A percentile compares a stretch with the other conserved stretches of the same genome.
Evolutionary conservation across 1,140 invertebrate species (phyloP).

Genomic region (Anastrepha ludens): DNA sequence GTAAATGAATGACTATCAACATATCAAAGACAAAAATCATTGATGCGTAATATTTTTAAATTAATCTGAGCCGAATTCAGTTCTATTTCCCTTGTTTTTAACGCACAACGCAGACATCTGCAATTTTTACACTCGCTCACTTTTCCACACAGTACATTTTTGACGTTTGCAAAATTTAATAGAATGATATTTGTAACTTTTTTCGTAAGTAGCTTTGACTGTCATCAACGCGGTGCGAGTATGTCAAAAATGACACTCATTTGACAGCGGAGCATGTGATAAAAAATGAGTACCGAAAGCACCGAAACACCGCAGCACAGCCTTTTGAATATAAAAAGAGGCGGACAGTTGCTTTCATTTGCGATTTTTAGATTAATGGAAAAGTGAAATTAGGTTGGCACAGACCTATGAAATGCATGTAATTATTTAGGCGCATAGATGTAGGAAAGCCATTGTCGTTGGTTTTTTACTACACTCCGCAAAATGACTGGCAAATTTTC

Average conservation of each 20-base stretch:
- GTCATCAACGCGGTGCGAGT: neutral
- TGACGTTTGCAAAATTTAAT: constrained; percentile 16
- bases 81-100: neutral
- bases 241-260: constrained; percentile 38
- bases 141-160: too few species aligned
- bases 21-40: constrained; percentile 17
- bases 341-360: constrained; percentile 45
- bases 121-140: neutral
- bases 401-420: constrained; percentile 36
- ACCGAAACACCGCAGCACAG: neutral
- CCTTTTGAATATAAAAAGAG: neutral
- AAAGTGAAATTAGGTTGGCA: neutral
- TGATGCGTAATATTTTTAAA: neutral
- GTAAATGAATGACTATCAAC: neutral
- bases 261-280: constrained; percentile 24
- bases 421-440: neutral
- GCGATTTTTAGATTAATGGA: constrained; percentile 42
- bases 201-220: constrained; percentile 26
- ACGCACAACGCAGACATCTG: neutral
- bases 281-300: constrained; percentile 2
- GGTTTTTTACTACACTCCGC: neutral
- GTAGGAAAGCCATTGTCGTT: neutral
- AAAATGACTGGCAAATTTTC: constrained; percentile 29
- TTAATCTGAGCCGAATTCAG: neutral
- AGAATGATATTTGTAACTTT: constrained; percentile 20